Percentiles rank a stretch among this genome's conserved stretches.
Conservation (phyloP, 2,113 vertebrate genomes). For the Monopterus albus region DNA sequence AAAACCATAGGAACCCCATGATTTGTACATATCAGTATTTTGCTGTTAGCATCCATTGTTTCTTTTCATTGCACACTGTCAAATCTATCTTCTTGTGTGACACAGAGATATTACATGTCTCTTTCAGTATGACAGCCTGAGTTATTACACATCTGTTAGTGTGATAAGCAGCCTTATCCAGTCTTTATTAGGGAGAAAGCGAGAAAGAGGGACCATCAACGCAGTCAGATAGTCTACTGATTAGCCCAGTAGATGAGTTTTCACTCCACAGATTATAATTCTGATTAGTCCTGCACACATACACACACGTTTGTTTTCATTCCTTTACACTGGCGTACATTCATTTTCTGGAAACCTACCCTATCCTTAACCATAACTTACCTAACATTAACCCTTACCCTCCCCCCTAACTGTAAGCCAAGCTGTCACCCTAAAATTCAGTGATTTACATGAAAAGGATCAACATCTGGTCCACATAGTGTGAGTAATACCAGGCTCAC, state of each 20-base stretch:
- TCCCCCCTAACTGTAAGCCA: too few species aligned
- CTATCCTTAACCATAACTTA: too few species aligned
- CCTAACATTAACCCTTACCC: too few species aligned
- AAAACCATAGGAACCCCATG: slow-evolving; percentile 2
- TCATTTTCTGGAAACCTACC: too few species aligned
- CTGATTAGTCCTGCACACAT: slow-evolving; percentile 44
- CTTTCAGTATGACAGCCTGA: slow-evolving; percentile 68
- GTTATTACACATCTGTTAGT: slow-evolving; percentile 74
- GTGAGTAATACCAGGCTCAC: too few species aligned
- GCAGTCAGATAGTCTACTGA: slow-evolving; percentile 54
- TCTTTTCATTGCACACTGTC: slow-evolving; percentile 49
- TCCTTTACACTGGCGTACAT: too few species aligned
- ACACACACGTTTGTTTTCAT: too few species aligned
- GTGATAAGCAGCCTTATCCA: slow-evolving; percentile 69
- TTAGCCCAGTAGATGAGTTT: slow-evolving; percentile 54
- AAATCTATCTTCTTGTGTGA: slow-evolving; percentile 51
- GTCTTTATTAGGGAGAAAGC: slow-evolving; percentile 62
- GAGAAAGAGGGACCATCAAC: slow-evolving; percentile 16
- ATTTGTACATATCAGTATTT: slow-evolving; percentile 21
- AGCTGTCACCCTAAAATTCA: too few species aligned
- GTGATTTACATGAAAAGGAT: too few species aligned
- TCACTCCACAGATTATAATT: slow-evolving; percentile 70
- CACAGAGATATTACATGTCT: slow-evolving; percentile 71
- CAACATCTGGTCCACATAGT: too few species aligned
- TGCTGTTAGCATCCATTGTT: slow-evolving; percentile 41